Evolutionary conservation across 2,797 vertebrate genomes (phyloP), one percentile per base, ranked within the genome.

Genomic region (Triplophysa bombifrons): DNA sequence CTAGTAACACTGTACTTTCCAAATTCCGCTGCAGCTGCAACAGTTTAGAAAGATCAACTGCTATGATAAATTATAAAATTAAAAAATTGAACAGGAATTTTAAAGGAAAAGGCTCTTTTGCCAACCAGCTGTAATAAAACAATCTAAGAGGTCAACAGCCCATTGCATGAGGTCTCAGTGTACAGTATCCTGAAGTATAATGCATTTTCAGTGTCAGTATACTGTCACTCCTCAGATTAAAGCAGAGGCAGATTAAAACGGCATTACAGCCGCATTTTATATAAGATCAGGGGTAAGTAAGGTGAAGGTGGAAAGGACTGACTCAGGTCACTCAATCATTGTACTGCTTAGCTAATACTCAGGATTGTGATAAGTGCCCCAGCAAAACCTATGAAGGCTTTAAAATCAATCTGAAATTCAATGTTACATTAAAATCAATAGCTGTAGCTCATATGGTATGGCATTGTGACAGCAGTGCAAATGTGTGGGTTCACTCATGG

Each of bases 181-280:
- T 46, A 46, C 12, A 48, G n/a, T 17, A 16, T 12, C 4, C 19
- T 51, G 19, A 38, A 55, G 50, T 44, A 48, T 48, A 25, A 55
- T 10, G 34, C 41, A 30, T 10, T 66, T 51, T 56, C 20, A 20
- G n/a, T 55, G 53, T 20, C 53, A n/a, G 53, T 34, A 69, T 27
- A 60, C 65, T 61, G 34, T 53, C n/a, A 12, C 25, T 55, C 22
- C n/a, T 51, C 50, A 65, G 67, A 83, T 79, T 68, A 79, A 75
- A 74, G 80, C 74, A 80, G 20, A 78, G 48, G 66, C 38, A 75
- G 76, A 84, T 82, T 83, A 80, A 14, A 58, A 58, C 22, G 41
- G 72, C 72, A 83, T 84, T 84, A 83, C 48, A 27, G 44, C 27
- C 51, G 50, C 13, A 48, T 44, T 55, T 76, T 74, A 76, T 71